These are phyloP conservation scores for Malachius bipustulatus DNA, from an alignment of 2,888 invertebrate species.

Conservation along the genomic window DNA sequence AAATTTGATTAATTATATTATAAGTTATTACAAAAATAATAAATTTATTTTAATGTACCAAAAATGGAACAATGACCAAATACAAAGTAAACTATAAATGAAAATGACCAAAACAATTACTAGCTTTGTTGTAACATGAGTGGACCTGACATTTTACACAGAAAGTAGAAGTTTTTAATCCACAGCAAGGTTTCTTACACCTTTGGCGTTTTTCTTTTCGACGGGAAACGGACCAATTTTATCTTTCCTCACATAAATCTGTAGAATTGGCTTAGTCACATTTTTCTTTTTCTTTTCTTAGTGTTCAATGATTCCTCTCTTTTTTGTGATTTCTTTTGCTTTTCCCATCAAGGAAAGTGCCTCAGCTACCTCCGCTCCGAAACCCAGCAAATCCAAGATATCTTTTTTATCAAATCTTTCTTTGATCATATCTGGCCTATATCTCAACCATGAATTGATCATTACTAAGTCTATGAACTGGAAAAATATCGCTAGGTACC, in stretches of 20 bases:
- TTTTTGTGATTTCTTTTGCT: background rate
- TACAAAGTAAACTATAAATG: too few relatives aligned
- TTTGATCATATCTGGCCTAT: background rate
- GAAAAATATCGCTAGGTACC: background rate
- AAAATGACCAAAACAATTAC: too few relatives aligned
- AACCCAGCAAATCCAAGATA: background rate
- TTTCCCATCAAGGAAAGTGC: background rate
- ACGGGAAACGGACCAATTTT: background rate
- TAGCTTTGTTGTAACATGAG: too few relatives aligned
- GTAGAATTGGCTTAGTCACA: constrained; percentile 1
- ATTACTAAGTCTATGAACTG: background rate
- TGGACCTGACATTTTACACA: too few relatives aligned
- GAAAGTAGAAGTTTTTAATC: too few relatives aligned
- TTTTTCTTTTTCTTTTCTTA: constrained; percentile 1
- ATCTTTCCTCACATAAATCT: constrained; percentile 1
- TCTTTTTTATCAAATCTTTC: background rate
- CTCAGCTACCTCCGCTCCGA: background rate
- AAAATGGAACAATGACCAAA: too few relatives aligned
- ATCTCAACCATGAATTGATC: background rate
- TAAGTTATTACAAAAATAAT: too few relatives aligned
- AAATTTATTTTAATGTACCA: too few relatives aligned
- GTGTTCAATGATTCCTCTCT: constrained; percentile 2
- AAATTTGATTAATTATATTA: too few relatives aligned
- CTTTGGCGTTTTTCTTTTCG: too few relatives aligned
- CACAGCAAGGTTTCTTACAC: too few relatives aligned